Evolutionary conservation across 2,113 vertebrate genomes (phyloP).

Genomic region (Lophochroa leadbeateri): DNA sequence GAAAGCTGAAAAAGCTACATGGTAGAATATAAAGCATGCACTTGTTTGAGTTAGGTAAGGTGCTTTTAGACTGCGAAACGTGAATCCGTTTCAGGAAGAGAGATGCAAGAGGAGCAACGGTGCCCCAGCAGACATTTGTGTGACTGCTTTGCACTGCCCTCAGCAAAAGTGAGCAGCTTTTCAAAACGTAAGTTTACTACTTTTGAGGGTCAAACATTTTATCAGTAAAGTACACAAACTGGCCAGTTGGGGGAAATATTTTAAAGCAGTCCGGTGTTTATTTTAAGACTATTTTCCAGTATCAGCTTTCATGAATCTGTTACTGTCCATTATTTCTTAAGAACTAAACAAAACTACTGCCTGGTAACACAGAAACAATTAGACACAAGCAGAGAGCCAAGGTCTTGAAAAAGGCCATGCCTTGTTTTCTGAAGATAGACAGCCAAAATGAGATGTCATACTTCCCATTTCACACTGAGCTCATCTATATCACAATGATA

Average conservation of each 20-base stretch:
- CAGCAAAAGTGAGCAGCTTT: not conserved
- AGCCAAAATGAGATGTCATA: not conserved
- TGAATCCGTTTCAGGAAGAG: not conserved
- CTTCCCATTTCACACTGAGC: not conserved
- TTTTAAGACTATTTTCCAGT: not conserved
- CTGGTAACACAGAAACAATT: not conserved
- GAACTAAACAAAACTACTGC: not conserved
- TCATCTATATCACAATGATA: not conserved
- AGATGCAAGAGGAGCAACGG: not conserved
- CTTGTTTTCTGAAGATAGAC: not conserved
- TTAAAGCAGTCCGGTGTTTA: constrained; percentile 1
- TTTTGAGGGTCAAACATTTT: not conserved
- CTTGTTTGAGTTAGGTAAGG: not conserved
- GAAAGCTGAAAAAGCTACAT: not conserved
- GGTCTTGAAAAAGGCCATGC: not conserved
- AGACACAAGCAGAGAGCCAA: not conserved
- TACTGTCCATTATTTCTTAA: not conserved
- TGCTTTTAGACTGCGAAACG: not conserved
- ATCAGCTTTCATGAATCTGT: not conserved
- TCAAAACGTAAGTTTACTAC: not conserved
- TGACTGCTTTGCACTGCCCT: not conserved
- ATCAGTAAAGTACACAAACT: not conserved
- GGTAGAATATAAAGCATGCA: not conserved
- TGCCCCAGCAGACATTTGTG: not conserved
- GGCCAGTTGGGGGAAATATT: not conserved